Evolutionary conservation across 2,113 vertebrate genomes (phyloP).

Genomic region (Sorex araneus): DNA sequence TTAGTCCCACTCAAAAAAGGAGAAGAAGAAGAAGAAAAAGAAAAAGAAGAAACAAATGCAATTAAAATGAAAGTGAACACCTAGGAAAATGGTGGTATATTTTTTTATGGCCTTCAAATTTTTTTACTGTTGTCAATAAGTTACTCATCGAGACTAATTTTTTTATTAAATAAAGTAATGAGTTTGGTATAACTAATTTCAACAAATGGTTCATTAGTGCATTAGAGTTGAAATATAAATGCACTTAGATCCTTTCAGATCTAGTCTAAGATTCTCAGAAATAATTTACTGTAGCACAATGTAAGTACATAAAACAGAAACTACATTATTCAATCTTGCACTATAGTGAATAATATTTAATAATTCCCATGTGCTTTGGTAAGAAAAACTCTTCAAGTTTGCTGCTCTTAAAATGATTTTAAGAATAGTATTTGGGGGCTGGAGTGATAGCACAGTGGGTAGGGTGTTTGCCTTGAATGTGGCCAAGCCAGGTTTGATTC

Average conservation of each 20-base stretch:
- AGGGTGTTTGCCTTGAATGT: too few species aligned
- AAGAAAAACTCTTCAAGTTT: conserved; percentile 23
- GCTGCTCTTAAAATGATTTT: conserved; percentile 41
- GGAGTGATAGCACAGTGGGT: too few species aligned
- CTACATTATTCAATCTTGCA: background rate
- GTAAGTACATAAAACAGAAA: conserved; percentile 53
- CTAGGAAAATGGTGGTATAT: conserved; percentile 21
- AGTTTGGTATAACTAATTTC: conserved; percentile 30
- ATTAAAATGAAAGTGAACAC: conserved; percentile 46
- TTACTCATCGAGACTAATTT: background rate
- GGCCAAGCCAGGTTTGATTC: too few species aligned
- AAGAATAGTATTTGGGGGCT: background rate
- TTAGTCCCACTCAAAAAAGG: conserved; percentile 10
- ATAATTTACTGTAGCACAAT: conserved; percentile 27
- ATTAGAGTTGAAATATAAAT: conserved; percentile 20
- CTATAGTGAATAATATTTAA: background rate
- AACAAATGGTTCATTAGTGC: background rate
- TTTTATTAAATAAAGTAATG: background rate
- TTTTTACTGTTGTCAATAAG: conserved; percentile 13
- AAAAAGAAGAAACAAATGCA: conserved; percentile 36
- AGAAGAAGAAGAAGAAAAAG: conserved; percentile 32
- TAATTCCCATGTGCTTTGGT: conserved; percentile 42
- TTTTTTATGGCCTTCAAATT: conserved; percentile 25
- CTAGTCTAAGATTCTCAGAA: conserved; percentile 28
- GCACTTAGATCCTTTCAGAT: conserved; percentile 46